Evolutionary conservation across 2,797 vertebrate genomes (phyloP).

Genomic region (Chloroceryle amazona): DNA sequence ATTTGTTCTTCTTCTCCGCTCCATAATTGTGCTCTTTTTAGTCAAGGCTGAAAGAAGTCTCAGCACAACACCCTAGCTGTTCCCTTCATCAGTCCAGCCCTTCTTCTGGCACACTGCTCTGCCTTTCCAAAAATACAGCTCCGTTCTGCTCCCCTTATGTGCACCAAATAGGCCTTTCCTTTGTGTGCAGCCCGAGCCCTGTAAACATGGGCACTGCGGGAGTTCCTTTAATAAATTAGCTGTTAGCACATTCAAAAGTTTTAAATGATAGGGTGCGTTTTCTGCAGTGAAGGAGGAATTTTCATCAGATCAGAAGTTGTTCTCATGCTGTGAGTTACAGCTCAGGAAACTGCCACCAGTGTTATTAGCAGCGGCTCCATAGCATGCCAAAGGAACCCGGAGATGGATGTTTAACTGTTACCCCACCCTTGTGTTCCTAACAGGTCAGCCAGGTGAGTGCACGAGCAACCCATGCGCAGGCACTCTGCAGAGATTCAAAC

Average conservation of each 20-base stretch:
- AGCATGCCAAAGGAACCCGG: background rate
- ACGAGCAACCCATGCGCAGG: background rate
- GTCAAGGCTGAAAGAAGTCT: background rate
- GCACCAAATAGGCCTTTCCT: background rate
- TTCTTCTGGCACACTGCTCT: background rate
- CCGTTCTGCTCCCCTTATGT: background rate
- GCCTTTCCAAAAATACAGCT: slow-evolving; percentile 34
- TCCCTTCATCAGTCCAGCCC: slow-evolving; percentile 30
- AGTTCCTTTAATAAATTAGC: slow-evolving; percentile 57
- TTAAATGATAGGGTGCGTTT: slow-evolving; percentile 20
- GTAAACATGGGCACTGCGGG: slow-evolving; percentile 39
- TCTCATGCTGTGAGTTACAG: slow-evolving; percentile 17
- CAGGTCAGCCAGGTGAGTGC: background rate
- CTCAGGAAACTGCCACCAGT: slow-evolving; percentile 27
- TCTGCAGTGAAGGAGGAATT: slow-evolving; percentile 22
- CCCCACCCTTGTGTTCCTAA: background rate
- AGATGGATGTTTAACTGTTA: slow-evolving; percentile 6
- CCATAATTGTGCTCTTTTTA: background rate
- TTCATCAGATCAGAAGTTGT: slow-evolving; percentile 39
- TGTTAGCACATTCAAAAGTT: slow-evolving; percentile 51
- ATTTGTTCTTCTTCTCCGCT: background rate
- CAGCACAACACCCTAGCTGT: background rate
- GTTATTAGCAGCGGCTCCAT: slow-evolving; percentile 8
- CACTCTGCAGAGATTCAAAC: background rate
- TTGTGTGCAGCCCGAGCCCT: slow-evolving; percentile 1